Percentiles rank a stretch among this genome's conserved stretches.
Conservation (phyloP, 1,140 invertebrate genomes). For the Camponotus pennsylvanicus region DNA sequence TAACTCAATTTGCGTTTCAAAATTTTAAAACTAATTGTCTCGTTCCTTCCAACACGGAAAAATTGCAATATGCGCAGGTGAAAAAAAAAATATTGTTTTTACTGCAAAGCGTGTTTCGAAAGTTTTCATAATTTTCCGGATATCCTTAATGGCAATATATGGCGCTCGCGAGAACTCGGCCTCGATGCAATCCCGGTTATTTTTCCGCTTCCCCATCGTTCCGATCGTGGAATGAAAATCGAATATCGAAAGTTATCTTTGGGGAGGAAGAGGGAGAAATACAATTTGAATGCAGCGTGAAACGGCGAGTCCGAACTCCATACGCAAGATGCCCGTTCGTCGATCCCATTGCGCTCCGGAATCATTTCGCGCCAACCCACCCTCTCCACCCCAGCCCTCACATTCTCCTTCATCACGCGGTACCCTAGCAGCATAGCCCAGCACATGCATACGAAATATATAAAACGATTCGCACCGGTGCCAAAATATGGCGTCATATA, state of each 20-base stretch:
- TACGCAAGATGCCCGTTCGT: constrained; percentile 34
- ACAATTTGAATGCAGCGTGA: constrained; percentile 77
- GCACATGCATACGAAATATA: constrained; percentile 79
- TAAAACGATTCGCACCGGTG: constrained; percentile 50
- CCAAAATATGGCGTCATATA: constrained; percentile 68
- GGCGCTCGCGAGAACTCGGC: not conserved
- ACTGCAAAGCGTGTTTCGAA: not conserved
- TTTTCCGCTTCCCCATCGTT: constrained; percentile 33
- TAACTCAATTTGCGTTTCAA: not conserved
- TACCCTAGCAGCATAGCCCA: constrained; percentile 32
- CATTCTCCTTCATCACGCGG: not conserved
- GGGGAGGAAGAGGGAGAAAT: constrained; percentile 35
- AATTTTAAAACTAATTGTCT: not conserved
- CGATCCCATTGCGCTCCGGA: constrained; percentile 7
- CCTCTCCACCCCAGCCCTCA: not conserved
- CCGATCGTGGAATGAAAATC: constrained; percentile 26
- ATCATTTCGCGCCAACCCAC: constrained; percentile 8
- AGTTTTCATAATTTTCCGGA: constrained; percentile 26
- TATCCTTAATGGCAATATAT: constrained; percentile 33
- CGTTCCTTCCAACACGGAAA: not conserved
- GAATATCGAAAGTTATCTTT: constrained; percentile 67
- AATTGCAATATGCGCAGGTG: not conserved
- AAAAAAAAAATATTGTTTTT: not conserved
- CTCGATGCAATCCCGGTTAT: constrained; percentile 6
- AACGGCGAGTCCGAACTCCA: constrained; percentile 52